Base-by-base conservation (phyloP, 1,140 invertebrate species). In the Pseudomyrmex pallidus region DNA sequence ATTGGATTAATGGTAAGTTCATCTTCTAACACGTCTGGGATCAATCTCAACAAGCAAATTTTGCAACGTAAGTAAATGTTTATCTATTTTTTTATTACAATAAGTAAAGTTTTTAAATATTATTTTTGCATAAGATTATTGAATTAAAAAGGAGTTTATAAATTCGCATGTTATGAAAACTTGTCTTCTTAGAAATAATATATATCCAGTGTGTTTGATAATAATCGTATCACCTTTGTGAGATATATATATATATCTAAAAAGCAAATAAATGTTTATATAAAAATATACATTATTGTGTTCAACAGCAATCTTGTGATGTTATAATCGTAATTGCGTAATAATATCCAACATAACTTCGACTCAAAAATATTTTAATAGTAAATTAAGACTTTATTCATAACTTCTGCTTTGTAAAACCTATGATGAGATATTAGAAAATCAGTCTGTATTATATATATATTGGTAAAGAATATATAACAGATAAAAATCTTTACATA, bases 401-500 rank as follows among this genome's bases (percentile, higher is more conserved):
- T 35, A 35, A 35, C 35, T 35, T 48, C 52, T 70, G 50, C 13
- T 7, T 44, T 50, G n/a, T 72, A 59, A 15, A 17, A 72, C 10
- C 48, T 50, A 59, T 12, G 8, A 25, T 61, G 20, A 68, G 20
- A 20, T 70, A 80, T 25, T 10, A 56, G 59, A 59, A 80, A 80
- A 59, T 80, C 76, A 70, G 54, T 80, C 64, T 70, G 59, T 20
- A 77, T 67, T 1, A 59, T 9, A 68, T 50, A 72, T 70, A 15
- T 1, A 72, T 35, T 59, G 7, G 5, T 35, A 35, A 66, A 15
- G 35, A 70, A 70, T 68, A 48, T 68, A 70, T 1, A 68, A 68
- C 35, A 17, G 9, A 67, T 68, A 78, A 78, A 68, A 5, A 68
- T 59, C 10, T 48, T 20, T 57, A 48, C 48, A 50, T n/a, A 25